phyloP scores from a whole-genome alignment of 2,113 vertebrate species.

The Sceloporus tristichus region DNA sequence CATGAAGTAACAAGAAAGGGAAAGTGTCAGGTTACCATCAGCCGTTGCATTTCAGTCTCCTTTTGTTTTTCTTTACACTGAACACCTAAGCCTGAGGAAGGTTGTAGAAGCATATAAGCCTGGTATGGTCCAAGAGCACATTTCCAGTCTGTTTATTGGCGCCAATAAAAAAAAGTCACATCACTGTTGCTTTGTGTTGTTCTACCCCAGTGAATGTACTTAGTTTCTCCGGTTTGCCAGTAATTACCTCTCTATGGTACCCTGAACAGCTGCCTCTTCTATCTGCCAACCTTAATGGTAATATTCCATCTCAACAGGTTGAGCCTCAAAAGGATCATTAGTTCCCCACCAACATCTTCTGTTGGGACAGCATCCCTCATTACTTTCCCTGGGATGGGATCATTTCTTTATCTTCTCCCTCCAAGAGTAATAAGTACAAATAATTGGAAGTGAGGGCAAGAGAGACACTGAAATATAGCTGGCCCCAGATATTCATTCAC shows the following conservation, averaged over 20 bases:
- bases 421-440: not conserved
- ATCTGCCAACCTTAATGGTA: not conserved
- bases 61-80: slow-evolving; percentile 8
- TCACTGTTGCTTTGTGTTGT: not conserved
- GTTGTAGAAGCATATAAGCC: not conserved
- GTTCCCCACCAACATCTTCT: not conserved
- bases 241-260: not conserved
- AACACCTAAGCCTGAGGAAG: not conserved
- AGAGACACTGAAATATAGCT: not conserved
- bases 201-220: not conserved
- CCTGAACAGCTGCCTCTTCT: not conserved
- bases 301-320: not conserved
- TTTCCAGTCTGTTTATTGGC: not conserved
- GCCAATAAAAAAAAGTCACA: not conserved
- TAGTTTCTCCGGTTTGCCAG: not conserved
- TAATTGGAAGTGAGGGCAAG: not conserved
- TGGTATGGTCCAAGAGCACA: not conserved
- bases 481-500: too few species aligned
- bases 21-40: not conserved
- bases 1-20: slow-evolving; percentile 1
- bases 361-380: not conserved
- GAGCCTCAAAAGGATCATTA: not conserved
- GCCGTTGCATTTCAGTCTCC: not conserved
- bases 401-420: not conserved
- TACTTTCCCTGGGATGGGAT: not conserved